These are phyloP conservation scores for Rhopalosiphum padi DNA, from an alignment of 1,140 invertebrate genomes.

Conservation along the genomic window DNA sequence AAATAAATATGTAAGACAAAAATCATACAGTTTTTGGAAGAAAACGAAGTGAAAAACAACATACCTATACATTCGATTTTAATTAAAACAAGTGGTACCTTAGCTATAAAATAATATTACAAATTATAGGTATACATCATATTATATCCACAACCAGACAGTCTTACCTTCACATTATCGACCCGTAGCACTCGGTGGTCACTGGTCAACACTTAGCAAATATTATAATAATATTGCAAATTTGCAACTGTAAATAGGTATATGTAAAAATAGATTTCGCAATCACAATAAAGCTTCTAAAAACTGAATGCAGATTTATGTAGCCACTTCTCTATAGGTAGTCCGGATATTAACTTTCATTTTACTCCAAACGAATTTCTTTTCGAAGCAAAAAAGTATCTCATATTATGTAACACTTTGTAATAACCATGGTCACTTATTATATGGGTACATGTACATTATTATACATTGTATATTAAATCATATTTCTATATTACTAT, in stretches of 20 bases:
- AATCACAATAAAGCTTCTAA: slow-evolving; percentile 3
- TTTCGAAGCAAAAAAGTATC: neutral
- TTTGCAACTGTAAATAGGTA: neutral
- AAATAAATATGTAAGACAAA: neutral
- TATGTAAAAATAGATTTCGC: neutral
- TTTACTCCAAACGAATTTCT: neutral
- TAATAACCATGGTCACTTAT: neutral
- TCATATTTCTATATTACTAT: too few species aligned
- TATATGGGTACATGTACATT: neutral
- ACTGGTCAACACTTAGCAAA: too few species aligned
- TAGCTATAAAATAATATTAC: neutral
- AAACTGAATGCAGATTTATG: slow-evolving; percentile 5
- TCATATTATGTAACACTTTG: neutral
- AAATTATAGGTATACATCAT: neutral
- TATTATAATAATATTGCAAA: too few species aligned
- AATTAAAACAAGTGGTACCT: neutral
- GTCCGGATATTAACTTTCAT: slow-evolving; percentile 10
- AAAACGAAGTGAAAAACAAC: neutral
- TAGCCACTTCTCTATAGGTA: neutral
- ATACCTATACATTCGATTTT: neutral
- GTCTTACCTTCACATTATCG: neutral
- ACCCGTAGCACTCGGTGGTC: too few species aligned
- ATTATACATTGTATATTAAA: neutral
- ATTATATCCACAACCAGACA: neutral
- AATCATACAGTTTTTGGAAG: neutral